These are phyloP conservation scores for Eudyptes chrysolophus DNA, from an alignment of 2,113 vertebrate species.

Conservation along the genomic window DNA sequence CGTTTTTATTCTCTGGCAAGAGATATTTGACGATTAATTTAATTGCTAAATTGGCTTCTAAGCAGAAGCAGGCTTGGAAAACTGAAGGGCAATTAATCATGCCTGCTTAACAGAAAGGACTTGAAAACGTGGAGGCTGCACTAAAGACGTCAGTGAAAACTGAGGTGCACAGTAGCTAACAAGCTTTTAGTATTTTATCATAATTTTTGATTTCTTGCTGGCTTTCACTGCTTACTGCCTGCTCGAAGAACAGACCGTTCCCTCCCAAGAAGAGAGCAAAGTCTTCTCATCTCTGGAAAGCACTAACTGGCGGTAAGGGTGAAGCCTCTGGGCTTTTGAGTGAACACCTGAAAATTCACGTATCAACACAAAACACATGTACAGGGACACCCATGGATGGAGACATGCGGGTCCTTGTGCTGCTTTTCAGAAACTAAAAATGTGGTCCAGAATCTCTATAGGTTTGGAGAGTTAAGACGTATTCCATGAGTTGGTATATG, in stretches of 20 bases:
- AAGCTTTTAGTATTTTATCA: constrained; percentile 3
- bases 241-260: neutral
- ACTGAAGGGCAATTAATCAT: constrained; percentile 57
- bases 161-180: neutral
- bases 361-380: neutral
- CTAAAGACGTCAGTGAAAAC: neutral
- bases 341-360: neutral
- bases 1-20: constrained; percentile 24
- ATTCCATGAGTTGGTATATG: neutral
- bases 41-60: constrained; percentile 63
- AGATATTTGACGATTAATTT: constrained; percentile 57
- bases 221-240: neutral
- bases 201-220: neutral
- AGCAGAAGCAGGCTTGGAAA: constrained; percentile 49
- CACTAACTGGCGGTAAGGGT: neutral
- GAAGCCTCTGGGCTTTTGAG: neutral
- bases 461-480: neutral
- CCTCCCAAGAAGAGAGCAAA: neutral
- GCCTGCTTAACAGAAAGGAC: neutral
- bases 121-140: neutral
- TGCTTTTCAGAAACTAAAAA: neutral
- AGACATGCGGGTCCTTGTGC: neutral
- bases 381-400: accelerated
- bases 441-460: too few relatives aligned
- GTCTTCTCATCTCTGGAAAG: neutral